Percentiles rank a stretch among this genome's conserved stretches.
These are phyloP conservation scores for Brevimyrus niger DNA, from an alignment of 2,113 vertebrate genomes.

Conservation along the genomic window DNA sequence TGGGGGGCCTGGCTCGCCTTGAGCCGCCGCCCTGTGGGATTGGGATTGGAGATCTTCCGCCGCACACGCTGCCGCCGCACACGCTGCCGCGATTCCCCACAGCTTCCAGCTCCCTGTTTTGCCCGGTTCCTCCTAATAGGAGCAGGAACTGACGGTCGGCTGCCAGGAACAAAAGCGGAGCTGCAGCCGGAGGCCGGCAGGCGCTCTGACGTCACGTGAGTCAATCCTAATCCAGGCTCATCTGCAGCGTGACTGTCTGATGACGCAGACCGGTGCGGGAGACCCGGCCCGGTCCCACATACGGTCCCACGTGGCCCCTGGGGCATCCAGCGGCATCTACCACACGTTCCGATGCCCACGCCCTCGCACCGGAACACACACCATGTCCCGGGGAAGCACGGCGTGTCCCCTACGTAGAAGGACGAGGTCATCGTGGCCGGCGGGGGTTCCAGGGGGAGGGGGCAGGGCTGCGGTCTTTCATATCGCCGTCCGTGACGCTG, in stretches of 20 bases:
- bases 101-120: constrained; percentile 38
- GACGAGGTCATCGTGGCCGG: neutral
- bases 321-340: neutral
- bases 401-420: neutral
- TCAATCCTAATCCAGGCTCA: neutral
- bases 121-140: constrained; percentile 35
- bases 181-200: constrained; percentile 40
- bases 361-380: neutral
- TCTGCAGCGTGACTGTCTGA: neutral
- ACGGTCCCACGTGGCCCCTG: neutral
- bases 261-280: neutral
- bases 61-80: constrained; percentile 42
- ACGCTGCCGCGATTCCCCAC: constrained; percentile 48
- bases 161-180: constrained; percentile 35
- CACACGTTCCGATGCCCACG: neutral
- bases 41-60: constrained; percentile 41
- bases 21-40: constrained; percentile 23
- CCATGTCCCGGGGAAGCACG: neutral
- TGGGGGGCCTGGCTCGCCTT: neutral
- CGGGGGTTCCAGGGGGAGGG: neutral
- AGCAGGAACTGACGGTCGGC: constrained; percentile 35
- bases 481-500: neutral
- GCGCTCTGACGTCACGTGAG: constrained; percentile 35
- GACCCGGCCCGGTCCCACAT: no score
- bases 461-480: neutral